These are phyloP conservation scores for Fistularia commersonii DNA, from an alignment of 2,797 vertebrate species.

Conservation along the genomic window DNA sequence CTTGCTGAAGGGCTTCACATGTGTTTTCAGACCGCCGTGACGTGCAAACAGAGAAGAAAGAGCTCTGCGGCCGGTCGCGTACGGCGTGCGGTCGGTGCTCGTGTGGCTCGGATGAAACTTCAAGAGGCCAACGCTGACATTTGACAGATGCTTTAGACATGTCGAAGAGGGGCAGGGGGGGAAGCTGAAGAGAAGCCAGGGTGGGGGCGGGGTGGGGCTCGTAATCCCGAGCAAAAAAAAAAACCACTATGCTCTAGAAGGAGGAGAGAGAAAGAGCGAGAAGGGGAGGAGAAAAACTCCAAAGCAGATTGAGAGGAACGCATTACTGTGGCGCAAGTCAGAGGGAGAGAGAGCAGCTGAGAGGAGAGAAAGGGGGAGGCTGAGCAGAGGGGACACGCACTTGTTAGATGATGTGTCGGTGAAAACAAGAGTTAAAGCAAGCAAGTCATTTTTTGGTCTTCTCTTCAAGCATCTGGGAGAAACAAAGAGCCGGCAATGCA, in stretches of 20 bases:
- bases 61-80: too few species aligned
- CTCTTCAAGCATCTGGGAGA: slow-evolving; percentile 24
- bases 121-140: too few species aligned
- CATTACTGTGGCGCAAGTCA: slow-evolving; percentile 38
- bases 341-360: slow-evolving; percentile 39
- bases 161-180: slow-evolving; percentile 11
- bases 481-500: slow-evolving; percentile 37
- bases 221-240: slow-evolving; percentile 32
- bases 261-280: slow-evolving; percentile 27
- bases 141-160: slow-evolving; percentile 22
- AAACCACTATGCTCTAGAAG: slow-evolving; percentile 33
- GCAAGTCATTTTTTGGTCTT: background rate
- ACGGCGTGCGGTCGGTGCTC: too few species aligned
- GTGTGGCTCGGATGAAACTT: too few species aligned
- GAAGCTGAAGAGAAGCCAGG: slow-evolving; percentile 4
- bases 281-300: slow-evolving; percentile 60
- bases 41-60: too few species aligned
- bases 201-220: slow-evolving; percentile 37
- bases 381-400: slow-evolving; percentile 42
- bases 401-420: slow-evolving; percentile 57
- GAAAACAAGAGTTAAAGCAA: slow-evolving; percentile 12
- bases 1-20: too few species aligned
- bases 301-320: slow-evolving; percentile 46
- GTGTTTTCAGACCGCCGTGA: too few species aligned
- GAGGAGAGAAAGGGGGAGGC: slow-evolving; percentile 32